phyloP scores from a whole-genome alignment of 2,888 invertebrate species.

The Stenoptilia bipunctidactyla region DNA sequence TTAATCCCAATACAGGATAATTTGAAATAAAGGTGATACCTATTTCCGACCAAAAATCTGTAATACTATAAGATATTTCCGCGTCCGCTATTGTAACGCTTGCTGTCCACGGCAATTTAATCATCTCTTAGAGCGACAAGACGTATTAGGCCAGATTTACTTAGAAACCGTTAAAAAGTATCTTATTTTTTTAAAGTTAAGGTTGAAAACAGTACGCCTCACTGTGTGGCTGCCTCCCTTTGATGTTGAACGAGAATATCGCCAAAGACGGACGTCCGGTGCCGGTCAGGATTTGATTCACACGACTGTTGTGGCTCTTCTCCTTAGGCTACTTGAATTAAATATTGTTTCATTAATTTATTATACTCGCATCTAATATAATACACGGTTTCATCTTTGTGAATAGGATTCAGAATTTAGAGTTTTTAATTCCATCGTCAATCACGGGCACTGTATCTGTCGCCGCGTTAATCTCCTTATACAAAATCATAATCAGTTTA shows the following conservation, averaged over 20 bases:
- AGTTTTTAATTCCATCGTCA: too few species aligned
- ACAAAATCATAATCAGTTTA: too few species aligned
- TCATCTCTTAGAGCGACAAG: conserved; percentile 49
- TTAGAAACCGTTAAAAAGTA: conserved; percentile 19
- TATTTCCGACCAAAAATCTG: conserved; percentile 26
- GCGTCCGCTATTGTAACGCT: conserved; percentile 38
- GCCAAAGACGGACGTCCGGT: conserved; percentile 71
- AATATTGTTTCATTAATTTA: not conserved
- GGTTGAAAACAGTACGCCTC: conserved; percentile 41
- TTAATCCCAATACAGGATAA: too few species aligned
- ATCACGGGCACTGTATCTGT: too few species aligned
- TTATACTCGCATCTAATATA: too few species aligned
- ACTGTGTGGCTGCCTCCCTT: conserved; percentile 44
- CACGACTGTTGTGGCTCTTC: conserved; percentile 36
- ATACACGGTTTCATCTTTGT: too few species aligned
- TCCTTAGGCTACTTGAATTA: conserved; percentile 29
- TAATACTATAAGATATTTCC: conserved; percentile 44
- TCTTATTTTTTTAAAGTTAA: conserved; percentile 28
- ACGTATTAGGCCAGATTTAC: conserved; percentile 49
- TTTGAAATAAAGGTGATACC: not conserved
- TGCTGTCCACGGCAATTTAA: conserved; percentile 53
- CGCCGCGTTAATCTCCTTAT: too few species aligned
- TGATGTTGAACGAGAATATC: conserved; percentile 69
- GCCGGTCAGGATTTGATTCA: conserved; percentile 71
- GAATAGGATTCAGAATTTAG: too few species aligned